Conservation (phyloP, 2,888 invertebrate genomes). For the Hirtodrosophila cameraria region DNA sequence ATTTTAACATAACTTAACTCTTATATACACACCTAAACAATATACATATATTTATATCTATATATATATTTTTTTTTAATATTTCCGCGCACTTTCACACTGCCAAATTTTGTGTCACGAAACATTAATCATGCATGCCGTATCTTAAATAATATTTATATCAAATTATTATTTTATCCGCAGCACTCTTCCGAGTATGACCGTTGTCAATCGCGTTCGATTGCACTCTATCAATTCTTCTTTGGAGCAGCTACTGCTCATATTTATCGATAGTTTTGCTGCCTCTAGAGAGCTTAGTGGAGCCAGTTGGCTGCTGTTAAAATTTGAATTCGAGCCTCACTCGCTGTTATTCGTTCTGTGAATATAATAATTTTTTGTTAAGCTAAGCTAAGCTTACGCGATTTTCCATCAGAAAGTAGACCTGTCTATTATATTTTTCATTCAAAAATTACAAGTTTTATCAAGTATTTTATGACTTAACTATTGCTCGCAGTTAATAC, state of each 20-base stretch:
- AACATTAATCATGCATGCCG: conserved; percentile 17
- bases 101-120: conserved; percentile 7
- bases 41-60: not conserved
- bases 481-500: too few relatives aligned
- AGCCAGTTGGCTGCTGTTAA: conserved; percentile 3
- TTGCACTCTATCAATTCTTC: conserved; percentile 47
- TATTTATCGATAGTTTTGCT: conserved; percentile 39
- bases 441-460: too few relatives aligned
- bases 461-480: too few relatives aligned
- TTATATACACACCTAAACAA: conserved; percentile 3
- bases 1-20: not conserved
- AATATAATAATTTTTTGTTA: too few relatives aligned
- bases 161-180: conserved; percentile 23
- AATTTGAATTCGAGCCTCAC: conserved; percentile 2
- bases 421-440: not conserved
- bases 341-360: not conserved
- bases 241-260: conserved; percentile 16
- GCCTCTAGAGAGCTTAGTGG: not conserved
- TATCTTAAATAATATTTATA: conserved; percentile 21
- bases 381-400: not conserved
- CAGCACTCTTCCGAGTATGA: conserved; percentile 24
- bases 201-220: conserved; percentile 56
- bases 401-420: not conserved
- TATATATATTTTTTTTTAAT: conserved; percentile 7
- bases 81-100: conserved; percentile 16